These are phyloP conservation scores for Plotosus lineatus DNA, from an alignment of 2,113 vertebrate species.

Conservation along the genomic window DNA sequence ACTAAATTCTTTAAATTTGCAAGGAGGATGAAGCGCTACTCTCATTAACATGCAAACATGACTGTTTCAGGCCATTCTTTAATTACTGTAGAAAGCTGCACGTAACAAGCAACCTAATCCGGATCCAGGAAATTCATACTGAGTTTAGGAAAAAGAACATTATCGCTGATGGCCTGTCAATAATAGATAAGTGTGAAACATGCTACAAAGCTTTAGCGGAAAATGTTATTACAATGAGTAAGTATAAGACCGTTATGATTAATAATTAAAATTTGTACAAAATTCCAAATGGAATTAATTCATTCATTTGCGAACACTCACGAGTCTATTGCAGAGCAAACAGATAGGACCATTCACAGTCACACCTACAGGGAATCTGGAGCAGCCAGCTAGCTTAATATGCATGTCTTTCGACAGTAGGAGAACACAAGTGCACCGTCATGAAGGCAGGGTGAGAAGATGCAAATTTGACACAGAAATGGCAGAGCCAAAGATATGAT, in stretches of 20 bases:
- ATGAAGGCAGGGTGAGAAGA: too few species aligned
- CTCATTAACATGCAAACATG: slow-evolving; percentile 41
- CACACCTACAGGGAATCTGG: too few species aligned
- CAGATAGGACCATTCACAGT: too few species aligned
- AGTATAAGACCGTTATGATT: slow-evolving; percentile 9
- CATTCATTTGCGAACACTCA: too few species aligned
- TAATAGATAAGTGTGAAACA: slow-evolving; percentile 36
- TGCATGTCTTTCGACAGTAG: too few species aligned
- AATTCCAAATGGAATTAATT: too few species aligned
- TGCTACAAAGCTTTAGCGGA: slow-evolving; percentile 24
- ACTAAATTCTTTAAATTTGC: slow-evolving; percentile 22
- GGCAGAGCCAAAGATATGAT: too few species aligned
- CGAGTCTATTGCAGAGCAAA: too few species aligned
- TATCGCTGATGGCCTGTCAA: slow-evolving; percentile 37
- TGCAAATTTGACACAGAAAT: too few species aligned
- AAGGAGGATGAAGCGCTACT: neutral
- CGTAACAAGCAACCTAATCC: slow-evolving; percentile 25
- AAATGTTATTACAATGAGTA: slow-evolving; percentile 2
- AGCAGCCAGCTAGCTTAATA: too few species aligned
- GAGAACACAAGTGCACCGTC: too few species aligned
- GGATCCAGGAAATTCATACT: slow-evolving; percentile 33
- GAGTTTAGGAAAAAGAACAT: slow-evolving; percentile 34
- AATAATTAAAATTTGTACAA: neutral
- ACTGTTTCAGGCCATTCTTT: slow-evolving; percentile 46
- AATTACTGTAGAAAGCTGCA: slow-evolving; percentile 44